Base-by-base conservation (phyloP, 2,113 vertebrate species). In the Ammodytes marinus region DNA sequence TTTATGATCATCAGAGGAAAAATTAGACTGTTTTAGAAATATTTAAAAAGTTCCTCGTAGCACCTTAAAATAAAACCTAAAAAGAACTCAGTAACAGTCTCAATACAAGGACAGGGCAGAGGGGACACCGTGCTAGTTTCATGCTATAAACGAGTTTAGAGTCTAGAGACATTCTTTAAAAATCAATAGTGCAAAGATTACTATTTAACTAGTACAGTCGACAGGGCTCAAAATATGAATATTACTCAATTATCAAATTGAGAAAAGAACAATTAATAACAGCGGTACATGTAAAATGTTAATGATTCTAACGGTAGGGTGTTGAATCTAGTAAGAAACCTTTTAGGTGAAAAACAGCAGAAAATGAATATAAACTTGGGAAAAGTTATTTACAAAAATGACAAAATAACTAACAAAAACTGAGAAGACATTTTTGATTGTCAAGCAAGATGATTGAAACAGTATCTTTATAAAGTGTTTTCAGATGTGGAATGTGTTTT, bases 91-190 rank as follows among this genome's bases (percentile, higher is more conserved):
- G 35, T 17, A 60, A 58, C 5, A 72, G 43, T 64, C 13, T 27
- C 17, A 47, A 37, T 40, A 77, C 14, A 40, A 8, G 45, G 12
- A 53, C 0, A 39, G 49, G 40, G 50, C 2, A 52, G 42, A 42
- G 55, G 54, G n/a, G n/a, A 70, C 46, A n/a, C 77, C 74, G 45
- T 78, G 76, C 80, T 87, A 73, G 55, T 45, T 12, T 83, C 79
- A 83, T 85, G 76, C 77, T 88, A 80, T 69, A 49, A 79, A 80
- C 60, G 83, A 37, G 35, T 80, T 69, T 27, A 80, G n/a, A 85
- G 39, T 73, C 85, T 82, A 84, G 40, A 43, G 69, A 86, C 80
- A 84, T 82, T 87, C 71, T 69, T 86, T 76, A 74, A 9, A 80
- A 79, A 86, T 65, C 7, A 69, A 75, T n/a, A 85, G 74, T 82